Evolutionary conservation across 2,888 invertebrate genomes (phyloP), one percentile per base, ranked within the genome.

Genomic region (Opisthograptis luteolata): DNA sequence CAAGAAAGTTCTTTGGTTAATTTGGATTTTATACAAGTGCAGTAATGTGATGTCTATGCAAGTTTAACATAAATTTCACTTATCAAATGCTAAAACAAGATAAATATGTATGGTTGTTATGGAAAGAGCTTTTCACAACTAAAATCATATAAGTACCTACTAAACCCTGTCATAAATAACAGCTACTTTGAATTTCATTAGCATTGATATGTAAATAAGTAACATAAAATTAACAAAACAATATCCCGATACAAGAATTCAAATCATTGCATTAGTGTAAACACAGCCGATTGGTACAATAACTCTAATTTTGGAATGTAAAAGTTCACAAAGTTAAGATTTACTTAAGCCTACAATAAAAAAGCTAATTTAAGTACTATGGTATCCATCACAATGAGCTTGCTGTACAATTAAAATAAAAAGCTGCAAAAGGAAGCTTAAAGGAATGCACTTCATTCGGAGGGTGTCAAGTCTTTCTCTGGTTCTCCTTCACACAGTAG

Each of bases 401-500:
- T 75, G 81, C 81, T 82, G 79, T 79, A 75, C 57, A 70, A 72
- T 77, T 74, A 80, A 76, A 79, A 78, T 77, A 74, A 80, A 76
- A 79, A 78, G 78, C 79, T 73, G 68, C 73, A 67, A 55, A 66
- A 56, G 39, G 48, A 62, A 64, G 45, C 60, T 64, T 40, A 52
- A 62, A 44, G 66, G 39, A 58, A 58, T 50, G 35, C n/a, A 13
- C 47, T 37, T 79, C 92, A 94, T 89, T 95, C 94, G 27, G 94
- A 94, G 52, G 94, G 94, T 60, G 94, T 94, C 65, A 95, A 90
- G 82, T 95, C 94, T 79, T 93, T 94, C 84, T 95, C 95, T 27
- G 92, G 91, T 84, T 95, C 94, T 43, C 94, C 95, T 85, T 96
- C 96, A 67, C 92, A 93, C 42, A 96, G 87, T 67, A 96, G 92